These are phyloP conservation scores for Anolis sagrei DNA, from an alignment of 2,113 vertebrate genomes.

Conservation along the genomic window DNA sequence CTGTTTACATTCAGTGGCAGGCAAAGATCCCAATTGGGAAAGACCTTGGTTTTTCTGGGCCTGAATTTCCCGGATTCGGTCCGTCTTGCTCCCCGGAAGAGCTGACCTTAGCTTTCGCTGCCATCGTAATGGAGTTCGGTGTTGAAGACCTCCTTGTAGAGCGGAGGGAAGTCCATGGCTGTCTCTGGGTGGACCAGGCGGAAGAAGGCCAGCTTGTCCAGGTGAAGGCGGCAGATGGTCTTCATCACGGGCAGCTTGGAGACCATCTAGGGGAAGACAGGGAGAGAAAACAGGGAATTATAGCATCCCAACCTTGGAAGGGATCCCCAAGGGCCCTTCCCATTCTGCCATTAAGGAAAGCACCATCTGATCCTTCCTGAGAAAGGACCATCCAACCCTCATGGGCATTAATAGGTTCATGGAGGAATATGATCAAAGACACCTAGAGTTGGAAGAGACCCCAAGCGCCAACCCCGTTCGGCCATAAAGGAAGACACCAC, in stretches of 20 bases:
- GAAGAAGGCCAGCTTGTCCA: constrained; percentile 93
- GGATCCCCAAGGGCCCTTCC: too few species aligned
- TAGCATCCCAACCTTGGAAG: too few species aligned
- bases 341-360: too few species aligned
- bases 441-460: too few species aligned
- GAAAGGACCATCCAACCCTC: too few species aligned
- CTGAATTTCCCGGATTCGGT: background rate
- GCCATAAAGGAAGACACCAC: too few species aligned
- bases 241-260: constrained; percentile 89
- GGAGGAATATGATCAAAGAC: too few species aligned
- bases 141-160: constrained; percentile 90
- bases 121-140: constrained; percentile 87
- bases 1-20: constrained; percentile 75
- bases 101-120: constrained; percentile 80
- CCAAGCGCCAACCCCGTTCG: too few species aligned
- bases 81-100: constrained; percentile 19
- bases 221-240: constrained; percentile 91
- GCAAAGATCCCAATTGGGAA: constrained; percentile 29
- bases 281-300: background rate
- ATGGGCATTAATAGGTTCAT: too few species aligned
- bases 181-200: constrained; percentile 88
- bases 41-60: background rate
- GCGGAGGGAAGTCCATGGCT: constrained; percentile 85
- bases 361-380: too few species aligned
- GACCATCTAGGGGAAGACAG: constrained; percentile 80